Conservation (phyloP, 2,888 invertebrate genomes). For the Atherix ibis region DNA sequence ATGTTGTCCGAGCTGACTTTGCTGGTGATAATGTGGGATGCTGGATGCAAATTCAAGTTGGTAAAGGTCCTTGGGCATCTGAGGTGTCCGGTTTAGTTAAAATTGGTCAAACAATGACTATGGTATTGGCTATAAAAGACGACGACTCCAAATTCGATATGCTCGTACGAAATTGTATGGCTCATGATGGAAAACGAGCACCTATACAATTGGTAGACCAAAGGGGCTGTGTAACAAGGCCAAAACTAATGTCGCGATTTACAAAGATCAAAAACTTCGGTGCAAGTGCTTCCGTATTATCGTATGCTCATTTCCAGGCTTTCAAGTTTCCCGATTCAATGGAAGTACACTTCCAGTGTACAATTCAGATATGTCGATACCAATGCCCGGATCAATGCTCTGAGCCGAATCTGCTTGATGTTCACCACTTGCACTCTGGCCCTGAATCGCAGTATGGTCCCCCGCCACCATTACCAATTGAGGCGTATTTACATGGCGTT, state of each 20-base stretch:
- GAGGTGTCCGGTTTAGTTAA: slow-evolving; percentile 88
- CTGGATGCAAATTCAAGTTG: slow-evolving; percentile 96
- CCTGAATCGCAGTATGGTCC: slow-evolving; percentile 54
- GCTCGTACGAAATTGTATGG: slow-evolving; percentile 86
- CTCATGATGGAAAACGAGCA: slow-evolving; percentile 84
- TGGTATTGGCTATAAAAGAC: slow-evolving; percentile 89
- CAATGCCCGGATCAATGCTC: slow-evolving; percentile 88
- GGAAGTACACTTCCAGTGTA: slow-evolving; percentile 93
- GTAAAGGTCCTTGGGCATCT: slow-evolving; percentile 89
- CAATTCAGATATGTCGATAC: slow-evolving; percentile 84
- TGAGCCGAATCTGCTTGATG: slow-evolving; percentile 43
- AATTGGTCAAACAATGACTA: slow-evolving; percentile 93
- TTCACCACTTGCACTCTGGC: slow-evolving; percentile 37
- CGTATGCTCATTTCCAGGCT: slow-evolving; percentile 87
- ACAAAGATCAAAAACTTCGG: slow-evolving; percentile 93
- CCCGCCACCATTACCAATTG: slow-evolving; percentile 42
- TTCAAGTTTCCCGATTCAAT: slow-evolving; percentile 93
- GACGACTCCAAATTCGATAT: slow-evolving; percentile 92
- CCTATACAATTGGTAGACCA: slow-evolving; percentile 88
- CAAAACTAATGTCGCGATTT: slow-evolving; percentile 84
- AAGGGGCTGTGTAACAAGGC: slow-evolving; percentile 79
- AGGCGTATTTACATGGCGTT: slow-evolving; percentile 46
- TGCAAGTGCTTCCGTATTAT: slow-evolving; percentile 77
- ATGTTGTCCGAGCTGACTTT: slow-evolving; percentile 87
- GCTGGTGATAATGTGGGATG: slow-evolving; percentile 91